Conservation (phyloP, 2,113 vertebrate genomes). For the Sorex fumeus region DNA sequence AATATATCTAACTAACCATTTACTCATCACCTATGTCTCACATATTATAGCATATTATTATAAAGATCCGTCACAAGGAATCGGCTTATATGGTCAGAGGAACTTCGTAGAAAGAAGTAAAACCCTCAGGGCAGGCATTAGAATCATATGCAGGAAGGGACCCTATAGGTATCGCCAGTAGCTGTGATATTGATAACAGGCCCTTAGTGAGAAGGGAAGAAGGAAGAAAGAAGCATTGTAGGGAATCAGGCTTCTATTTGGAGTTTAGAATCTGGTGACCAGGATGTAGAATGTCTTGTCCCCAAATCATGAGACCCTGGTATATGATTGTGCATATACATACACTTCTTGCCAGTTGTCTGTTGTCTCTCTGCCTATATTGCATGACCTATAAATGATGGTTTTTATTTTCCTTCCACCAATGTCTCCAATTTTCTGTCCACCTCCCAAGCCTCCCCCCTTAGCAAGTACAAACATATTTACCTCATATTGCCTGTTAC, state of each 20-base stretch:
- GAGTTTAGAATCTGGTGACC: not conserved
- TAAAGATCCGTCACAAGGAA: slow-evolving; percentile 1
- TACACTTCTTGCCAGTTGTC: no score
- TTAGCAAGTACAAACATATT: no score
- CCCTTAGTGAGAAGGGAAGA: not conserved
- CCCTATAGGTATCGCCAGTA: not conserved
- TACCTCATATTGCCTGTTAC: no score
- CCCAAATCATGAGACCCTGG: no score
- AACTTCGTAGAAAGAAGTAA: not conserved
- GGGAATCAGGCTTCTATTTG: not conserved
- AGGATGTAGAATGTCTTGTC: no score
- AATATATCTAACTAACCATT: not conserved
- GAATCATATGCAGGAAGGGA: not conserved
- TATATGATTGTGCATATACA: no score
- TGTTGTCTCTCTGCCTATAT: no score
- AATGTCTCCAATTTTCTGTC: no score
- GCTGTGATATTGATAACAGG: not conserved
- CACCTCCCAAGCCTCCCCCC: no score
- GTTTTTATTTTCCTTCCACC: no score
- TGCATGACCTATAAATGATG: no score
- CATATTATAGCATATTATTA: not conserved
- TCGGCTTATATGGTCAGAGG: not conserved
- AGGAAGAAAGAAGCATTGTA: not conserved
- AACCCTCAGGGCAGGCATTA: not conserved
- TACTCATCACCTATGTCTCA: not conserved